Evolutionary conservation across 2,113 vertebrate species (phyloP).

Genomic region (Chloropsis cyanopogon): DNA sequence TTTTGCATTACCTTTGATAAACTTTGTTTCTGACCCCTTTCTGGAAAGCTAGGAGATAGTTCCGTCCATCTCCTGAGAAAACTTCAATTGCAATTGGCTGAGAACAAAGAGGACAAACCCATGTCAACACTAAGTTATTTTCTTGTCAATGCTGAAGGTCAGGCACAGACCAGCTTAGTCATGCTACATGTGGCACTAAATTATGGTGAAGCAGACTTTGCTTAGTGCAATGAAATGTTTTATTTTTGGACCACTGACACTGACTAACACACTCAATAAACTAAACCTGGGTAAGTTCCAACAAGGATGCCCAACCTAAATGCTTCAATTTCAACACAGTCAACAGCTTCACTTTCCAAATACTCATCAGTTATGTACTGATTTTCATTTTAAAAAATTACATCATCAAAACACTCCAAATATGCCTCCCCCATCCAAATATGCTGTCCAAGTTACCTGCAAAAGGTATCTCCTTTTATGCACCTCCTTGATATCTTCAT

Average conservation of each 20-base stretch:
- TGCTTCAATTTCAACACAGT: neutral
- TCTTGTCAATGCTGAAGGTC: neutral
- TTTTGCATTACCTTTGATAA: conserved; percentile 88
- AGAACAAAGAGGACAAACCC: neutral
- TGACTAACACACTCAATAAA: neutral
- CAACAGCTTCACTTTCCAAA: neutral
- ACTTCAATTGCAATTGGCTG: conserved; percentile 98
- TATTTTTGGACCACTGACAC: neutral
- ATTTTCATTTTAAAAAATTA: neutral
- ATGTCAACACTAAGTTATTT: neutral
- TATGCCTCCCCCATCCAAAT: neutral
- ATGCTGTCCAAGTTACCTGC: conserved; percentile 75
- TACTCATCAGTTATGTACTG: neutral
- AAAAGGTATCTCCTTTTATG: conserved; percentile 96
- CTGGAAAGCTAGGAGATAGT: conserved; percentile 96
- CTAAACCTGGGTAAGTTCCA: neutral
- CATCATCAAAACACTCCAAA: fast-evolving
- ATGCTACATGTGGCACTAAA: neutral
- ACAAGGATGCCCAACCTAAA: neutral
- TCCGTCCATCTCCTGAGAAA: conserved; percentile 97
- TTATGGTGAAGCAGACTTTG: neutral
- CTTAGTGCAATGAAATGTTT: neutral
- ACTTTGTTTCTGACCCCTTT: conserved; percentile 98
- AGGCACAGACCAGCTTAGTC: neutral
- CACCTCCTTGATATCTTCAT: conserved; percentile 98